phyloP scores from a whole-genome alignment of 2,113 vertebrate species.

The Paramormyrops kingsleyae region DNA sequence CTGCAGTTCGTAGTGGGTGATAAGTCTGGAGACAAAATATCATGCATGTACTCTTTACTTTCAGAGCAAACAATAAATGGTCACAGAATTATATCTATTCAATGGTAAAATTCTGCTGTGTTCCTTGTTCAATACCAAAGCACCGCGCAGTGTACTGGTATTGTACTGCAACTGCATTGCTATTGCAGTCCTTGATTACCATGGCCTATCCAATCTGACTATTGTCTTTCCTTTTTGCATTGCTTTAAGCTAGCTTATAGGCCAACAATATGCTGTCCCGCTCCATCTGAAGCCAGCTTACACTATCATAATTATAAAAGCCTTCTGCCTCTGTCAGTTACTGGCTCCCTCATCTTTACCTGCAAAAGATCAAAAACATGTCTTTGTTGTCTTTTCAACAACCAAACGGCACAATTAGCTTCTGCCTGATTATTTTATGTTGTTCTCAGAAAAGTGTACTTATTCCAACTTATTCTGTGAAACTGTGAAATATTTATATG shows the following conservation, averaged over 20 bases:
- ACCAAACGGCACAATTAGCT: background rate
- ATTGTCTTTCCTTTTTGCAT: background rate
- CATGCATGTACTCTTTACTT: background rate
- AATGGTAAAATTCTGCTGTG: background rate
- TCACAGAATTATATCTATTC: background rate
- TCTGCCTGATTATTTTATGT: background rate
- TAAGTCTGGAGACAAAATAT: background rate
- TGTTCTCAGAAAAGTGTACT: background rate
- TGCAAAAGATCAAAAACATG: background rate
- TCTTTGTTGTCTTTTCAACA: background rate
- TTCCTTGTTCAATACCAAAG: background rate
- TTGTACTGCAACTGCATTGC: background rate
- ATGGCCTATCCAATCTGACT: background rate
- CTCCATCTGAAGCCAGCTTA: background rate
- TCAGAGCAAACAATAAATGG: background rate
- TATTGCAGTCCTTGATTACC: background rate
- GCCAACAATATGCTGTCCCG: background rate
- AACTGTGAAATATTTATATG: background rate
- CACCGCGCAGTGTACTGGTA: background rate
- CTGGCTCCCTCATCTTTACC: background rate
- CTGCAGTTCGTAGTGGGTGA: background rate
- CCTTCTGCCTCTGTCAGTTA: background rate
- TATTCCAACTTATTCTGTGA: background rate
- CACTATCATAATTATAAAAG: background rate
- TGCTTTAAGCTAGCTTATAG: background rate